These are phyloP conservation scores for Pseudopipra pipra DNA, from an alignment of 2,113 vertebrate species.

Conservation along the genomic window DNA sequence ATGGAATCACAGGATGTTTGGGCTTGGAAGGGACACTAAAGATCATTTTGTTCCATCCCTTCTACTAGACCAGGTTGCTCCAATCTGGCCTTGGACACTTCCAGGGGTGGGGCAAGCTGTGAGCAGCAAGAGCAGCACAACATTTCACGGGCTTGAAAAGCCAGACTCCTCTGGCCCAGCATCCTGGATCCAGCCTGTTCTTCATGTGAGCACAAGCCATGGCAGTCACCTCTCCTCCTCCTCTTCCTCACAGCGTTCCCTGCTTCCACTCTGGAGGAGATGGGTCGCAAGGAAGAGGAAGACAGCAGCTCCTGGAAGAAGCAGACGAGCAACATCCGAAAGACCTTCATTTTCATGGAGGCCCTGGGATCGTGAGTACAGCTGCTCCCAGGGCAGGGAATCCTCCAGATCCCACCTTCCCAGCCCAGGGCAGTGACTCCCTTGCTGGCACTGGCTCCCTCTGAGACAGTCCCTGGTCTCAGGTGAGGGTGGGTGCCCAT, in stretches of 20 bases:
- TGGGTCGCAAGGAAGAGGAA: slow-evolving; percentile 85
- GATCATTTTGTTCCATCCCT: neutral
- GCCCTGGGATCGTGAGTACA: slow-evolving; percentile 91
- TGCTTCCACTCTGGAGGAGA: slow-evolving; percentile 77
- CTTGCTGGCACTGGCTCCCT: neutral
- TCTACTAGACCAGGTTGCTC: neutral
- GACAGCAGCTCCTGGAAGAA: slow-evolving; percentile 88
- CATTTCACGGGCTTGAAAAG: neutral
- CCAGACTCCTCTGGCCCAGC: neutral
- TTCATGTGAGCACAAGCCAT: accelerated
- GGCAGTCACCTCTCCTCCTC: neutral
- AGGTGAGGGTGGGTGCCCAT: accelerated
- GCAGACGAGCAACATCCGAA: slow-evolving; percentile 86
- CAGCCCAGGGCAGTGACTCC: neutral
- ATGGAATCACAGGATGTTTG: neutral
- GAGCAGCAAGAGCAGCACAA: neutral
- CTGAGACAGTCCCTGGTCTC: accelerated
- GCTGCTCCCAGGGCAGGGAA: neutral
- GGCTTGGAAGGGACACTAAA: neutral
- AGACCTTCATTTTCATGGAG: slow-evolving; percentile 90
- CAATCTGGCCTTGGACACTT: neutral
- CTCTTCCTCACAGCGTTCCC: slow-evolving; percentile 60
- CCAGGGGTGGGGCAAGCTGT: neutral
- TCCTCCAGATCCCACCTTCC: accelerated
- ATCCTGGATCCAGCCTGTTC: neutral